These are phyloP conservation scores for Notospermus geniculatus DNA, from an alignment of 1,140 invertebrate species.

Conservation along the genomic window DNA sequence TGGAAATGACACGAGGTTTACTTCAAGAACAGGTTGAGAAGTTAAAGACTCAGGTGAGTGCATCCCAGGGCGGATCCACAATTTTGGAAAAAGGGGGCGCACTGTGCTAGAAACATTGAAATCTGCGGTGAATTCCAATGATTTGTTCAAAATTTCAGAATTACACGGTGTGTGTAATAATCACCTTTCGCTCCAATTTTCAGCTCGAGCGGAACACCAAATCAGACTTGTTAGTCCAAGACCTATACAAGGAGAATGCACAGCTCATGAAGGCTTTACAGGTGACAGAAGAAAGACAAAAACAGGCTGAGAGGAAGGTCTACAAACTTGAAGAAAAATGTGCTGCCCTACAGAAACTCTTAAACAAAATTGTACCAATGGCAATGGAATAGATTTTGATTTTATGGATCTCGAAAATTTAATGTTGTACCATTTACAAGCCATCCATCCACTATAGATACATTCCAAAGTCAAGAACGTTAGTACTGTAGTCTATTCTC, in stretches of 20 bases:
- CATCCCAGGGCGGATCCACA: no score
- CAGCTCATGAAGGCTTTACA: slow-evolving; percentile 26
- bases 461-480: no score
- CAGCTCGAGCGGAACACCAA: slow-evolving; percentile 18
- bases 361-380: slow-evolving; percentile 13
- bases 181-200: no score
- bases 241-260: slow-evolving; percentile 29
- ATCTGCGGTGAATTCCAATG: no score
- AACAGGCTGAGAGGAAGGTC: slow-evolving; percentile 11
- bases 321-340: slow-evolving; percentile 20
- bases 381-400: slow-evolving; percentile 3
- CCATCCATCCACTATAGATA: no score
- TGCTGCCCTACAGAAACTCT: slow-evolving; percentile 9
- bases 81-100: no score
- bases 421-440: no score
- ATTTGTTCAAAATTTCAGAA: no score
- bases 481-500: no score
- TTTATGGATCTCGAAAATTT: no score
- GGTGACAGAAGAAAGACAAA: slow-evolving; percentile 23
- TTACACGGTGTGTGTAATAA: no score
- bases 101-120: no score
- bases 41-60: slow-evolving; percentile 5
- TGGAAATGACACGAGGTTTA: neutral
- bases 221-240: slow-evolving; percentile 25
- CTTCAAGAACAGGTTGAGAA: slow-evolving; percentile 13